Conservation (phyloP, 2,797 vertebrate species). For the Ambastaia sidthimunki region DNA sequence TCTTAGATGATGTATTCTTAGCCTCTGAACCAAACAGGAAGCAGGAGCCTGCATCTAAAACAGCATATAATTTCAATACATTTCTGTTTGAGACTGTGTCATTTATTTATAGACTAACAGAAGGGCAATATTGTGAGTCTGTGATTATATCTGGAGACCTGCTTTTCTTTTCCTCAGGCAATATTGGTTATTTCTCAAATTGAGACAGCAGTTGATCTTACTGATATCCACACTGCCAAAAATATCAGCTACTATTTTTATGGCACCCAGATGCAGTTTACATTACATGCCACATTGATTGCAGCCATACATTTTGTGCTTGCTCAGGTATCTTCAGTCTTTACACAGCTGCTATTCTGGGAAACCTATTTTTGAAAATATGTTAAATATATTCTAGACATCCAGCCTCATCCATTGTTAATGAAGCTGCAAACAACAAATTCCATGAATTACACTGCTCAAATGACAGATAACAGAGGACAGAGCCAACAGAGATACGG, state of each 20-base stretch:
- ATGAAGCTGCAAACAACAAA: conserved; percentile 63
- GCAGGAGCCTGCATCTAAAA: conserved; percentile 8
- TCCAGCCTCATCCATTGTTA: conserved; percentile 69
- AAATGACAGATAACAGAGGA: conserved; percentile 57
- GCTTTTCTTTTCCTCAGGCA: conserved; percentile 28
- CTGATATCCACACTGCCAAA: conserved; percentile 73
- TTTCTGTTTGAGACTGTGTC: conserved; percentile 14
- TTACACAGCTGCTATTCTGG: conserved; percentile 78
- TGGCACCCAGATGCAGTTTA: conserved; percentile 71
- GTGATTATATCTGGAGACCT: conserved; percentile 19
- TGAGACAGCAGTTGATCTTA: conserved; percentile 68
- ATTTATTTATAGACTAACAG: conserved; percentile 18
- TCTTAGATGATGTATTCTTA: neutral
- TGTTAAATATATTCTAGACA: conserved; percentile 72
- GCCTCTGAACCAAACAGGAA: conserved; percentile 24
- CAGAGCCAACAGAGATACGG: conserved; percentile 39
- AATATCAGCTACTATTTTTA: conserved; percentile 74
- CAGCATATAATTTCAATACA: conserved; percentile 1
- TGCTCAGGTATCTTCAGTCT: conserved; percentile 74
- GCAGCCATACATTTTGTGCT: conserved; percentile 70
- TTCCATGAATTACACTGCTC: conserved; percentile 62
- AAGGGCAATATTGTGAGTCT: conserved; percentile 22
- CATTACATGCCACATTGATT: conserved; percentile 78
- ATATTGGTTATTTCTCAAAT: conserved; percentile 27
- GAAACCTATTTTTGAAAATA: conserved; percentile 66